Conservation (phyloP, 2,797 vertebrate species). For the Rhinogobio ventralis region DNA sequence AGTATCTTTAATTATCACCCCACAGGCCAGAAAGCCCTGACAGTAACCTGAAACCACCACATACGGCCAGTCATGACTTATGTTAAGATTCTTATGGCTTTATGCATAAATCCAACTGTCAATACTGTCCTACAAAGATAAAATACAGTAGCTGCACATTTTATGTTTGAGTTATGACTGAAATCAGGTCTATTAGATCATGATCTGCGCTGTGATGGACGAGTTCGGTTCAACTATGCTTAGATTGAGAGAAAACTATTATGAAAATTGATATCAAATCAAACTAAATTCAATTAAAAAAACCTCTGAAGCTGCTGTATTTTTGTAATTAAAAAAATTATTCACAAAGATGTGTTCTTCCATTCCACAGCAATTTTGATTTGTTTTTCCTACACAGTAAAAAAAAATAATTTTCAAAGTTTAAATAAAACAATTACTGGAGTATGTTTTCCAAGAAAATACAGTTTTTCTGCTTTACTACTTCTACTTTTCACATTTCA, state of each 20-base stretch:
- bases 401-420: not conserved
- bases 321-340: not conserved
- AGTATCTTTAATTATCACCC: slow-evolving; percentile 60
- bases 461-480: not conserved
- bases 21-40: slow-evolving; percentile 48
- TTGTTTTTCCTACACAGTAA: not conserved
- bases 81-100: slow-evolving; percentile 37
- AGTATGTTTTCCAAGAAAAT: not conserved
- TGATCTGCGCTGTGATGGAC: not conserved
- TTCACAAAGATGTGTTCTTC: not conserved
- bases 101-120: slow-evolving; percentile 7
- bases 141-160: slow-evolving; percentile 32
- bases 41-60: slow-evolving; percentile 45
- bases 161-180: slow-evolving; percentile 12
- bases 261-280: not conserved
- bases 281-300: not conserved
- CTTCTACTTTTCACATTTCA: not conserved
- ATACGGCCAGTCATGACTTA: slow-evolving; percentile 15
- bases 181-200: not conserved
- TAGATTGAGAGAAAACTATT: not conserved
- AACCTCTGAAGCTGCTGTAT: not conserved
- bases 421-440: not conserved
- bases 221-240: not conserved
- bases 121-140: slow-evolving; percentile 25
- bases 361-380: not conserved